These are phyloP conservation scores for Glyphotaelius pellucidus DNA, from an alignment of 2,888 invertebrate species.

Conservation along the genomic window DNA sequence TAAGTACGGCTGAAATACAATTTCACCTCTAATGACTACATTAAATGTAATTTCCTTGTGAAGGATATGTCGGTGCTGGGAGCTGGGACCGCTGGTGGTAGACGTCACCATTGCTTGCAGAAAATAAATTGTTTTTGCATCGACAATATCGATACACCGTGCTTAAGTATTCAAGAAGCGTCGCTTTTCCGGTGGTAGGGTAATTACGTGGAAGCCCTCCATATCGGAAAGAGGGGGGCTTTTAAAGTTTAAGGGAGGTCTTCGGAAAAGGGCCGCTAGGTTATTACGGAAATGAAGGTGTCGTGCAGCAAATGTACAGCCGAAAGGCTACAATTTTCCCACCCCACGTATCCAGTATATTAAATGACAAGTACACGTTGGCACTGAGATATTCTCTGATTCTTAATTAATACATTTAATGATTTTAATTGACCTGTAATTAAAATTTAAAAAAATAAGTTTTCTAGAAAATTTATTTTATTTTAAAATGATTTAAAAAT, in stretches of 20 bases:
- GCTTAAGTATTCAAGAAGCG: neutral
- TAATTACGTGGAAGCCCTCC: conserved; percentile 2
- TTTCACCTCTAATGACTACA: neutral
- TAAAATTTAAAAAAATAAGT: no score
- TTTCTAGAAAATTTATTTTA: no score
- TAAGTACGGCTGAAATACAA: neutral
- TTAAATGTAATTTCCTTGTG: neutral
- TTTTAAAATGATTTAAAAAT: no score
- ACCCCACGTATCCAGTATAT: neutral
- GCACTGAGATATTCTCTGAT: neutral
- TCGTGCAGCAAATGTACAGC: neutral
- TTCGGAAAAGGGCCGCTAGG: neutral
- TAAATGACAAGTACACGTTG: neutral
- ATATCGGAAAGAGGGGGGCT: neutral
- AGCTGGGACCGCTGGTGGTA: neutral
- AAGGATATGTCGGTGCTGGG: neutral
- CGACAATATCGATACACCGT: neutral
- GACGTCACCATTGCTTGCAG: neutral
- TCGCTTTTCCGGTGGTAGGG: neutral
- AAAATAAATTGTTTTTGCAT: neutral
- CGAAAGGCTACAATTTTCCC: neutral
- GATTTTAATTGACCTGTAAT: no score
- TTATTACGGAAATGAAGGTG: neutral
- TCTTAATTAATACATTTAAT: neutral
- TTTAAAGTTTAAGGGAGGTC: neutral